Evolutionary conservation across 2,113 vertebrate genomes (phyloP).

Genomic region (Pangasianodon hypophthalmus): DNA sequence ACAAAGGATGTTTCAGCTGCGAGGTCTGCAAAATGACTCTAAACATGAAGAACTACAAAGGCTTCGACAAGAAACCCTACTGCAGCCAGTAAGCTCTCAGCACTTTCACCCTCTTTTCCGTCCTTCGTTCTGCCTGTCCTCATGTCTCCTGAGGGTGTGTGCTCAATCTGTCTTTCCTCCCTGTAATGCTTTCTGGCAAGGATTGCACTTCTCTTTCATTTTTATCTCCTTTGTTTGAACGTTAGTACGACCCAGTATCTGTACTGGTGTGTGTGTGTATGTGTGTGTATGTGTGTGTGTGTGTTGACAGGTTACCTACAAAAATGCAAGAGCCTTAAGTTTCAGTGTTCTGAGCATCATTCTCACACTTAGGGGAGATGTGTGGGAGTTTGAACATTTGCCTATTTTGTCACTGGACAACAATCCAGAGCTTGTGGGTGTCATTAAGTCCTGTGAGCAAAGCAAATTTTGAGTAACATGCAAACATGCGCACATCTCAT

Average conservation of each 20-base stretch:
- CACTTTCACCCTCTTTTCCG: not conserved
- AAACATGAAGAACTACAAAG: constrained; percentile 99
- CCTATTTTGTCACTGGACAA: constrained; percentile 2
- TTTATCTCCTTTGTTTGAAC: not conserved
- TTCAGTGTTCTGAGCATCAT: not conserved
- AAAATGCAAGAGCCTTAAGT: not conserved
- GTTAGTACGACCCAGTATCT: not conserved
- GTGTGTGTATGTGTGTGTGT: not conserved
- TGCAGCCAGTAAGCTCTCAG: constrained; percentile 90
- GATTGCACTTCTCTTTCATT: not conserved
- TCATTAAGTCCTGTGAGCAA: not conserved
- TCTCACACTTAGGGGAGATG: not conserved
- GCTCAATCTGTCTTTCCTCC: constrained; percentile 20
- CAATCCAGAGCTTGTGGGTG: constrained; percentile 9
- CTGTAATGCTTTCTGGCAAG: constrained; percentile 1
- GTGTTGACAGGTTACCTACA: not conserved
- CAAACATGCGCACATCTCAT: not conserved
- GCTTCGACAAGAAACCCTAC: constrained; percentile 97
- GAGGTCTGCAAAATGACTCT: constrained; percentile 98
- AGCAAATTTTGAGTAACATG: not conserved
- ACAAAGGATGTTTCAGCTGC: constrained; percentile 98
- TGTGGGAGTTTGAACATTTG: constrained; percentile 28
- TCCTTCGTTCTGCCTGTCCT: not conserved
- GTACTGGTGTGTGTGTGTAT: not conserved
- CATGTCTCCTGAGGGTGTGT: not conserved